phyloP scores from a whole-genome alignment of 2,113 vertebrate genomes.

The Sprattus sprattus region DNA sequence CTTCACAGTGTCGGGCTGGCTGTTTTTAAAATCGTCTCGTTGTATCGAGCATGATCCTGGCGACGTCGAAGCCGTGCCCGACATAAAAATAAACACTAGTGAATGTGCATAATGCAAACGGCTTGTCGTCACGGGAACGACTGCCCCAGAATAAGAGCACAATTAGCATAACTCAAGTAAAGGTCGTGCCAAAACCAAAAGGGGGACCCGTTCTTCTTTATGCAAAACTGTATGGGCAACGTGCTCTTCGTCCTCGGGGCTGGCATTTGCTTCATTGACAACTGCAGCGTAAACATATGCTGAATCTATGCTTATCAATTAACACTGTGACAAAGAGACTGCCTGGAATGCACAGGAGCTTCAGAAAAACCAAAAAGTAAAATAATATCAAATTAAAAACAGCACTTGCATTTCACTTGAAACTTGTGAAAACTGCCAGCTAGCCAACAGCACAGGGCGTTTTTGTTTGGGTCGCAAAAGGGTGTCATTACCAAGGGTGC shows the following conservation, averaged over 20 bases:
- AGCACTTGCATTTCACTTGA: neutral
- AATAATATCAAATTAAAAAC: neutral
- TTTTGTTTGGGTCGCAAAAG: conserved; percentile 57
- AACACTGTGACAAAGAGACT: conserved; percentile 64
- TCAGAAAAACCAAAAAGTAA: conserved; percentile 4
- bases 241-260: conserved; percentile 30
- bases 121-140: conserved; percentile 36
- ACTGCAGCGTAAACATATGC: conserved; percentile 50
- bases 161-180: conserved; percentile 45
- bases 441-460: neutral
- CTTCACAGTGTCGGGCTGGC: neutral
- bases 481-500: conserved; percentile 33
- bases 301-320: conserved; percentile 63
- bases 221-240: conserved; percentile 42
- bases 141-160: conserved; percentile 45
- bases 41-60: conserved; percentile 29
- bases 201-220: conserved; percentile 32
- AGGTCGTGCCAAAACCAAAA: conserved; percentile 25
- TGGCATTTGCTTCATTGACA: conserved; percentile 33
- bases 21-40: neutral
- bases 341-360: conserved; percentile 33
- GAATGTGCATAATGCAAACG: conserved; percentile 54
- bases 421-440: neutral
- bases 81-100: conserved; percentile 43
- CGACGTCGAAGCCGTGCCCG: conserved; percentile 17